Evolutionary conservation across 2,888 invertebrate genomes (phyloP).

Genomic region (Lingula anatina): DNA sequence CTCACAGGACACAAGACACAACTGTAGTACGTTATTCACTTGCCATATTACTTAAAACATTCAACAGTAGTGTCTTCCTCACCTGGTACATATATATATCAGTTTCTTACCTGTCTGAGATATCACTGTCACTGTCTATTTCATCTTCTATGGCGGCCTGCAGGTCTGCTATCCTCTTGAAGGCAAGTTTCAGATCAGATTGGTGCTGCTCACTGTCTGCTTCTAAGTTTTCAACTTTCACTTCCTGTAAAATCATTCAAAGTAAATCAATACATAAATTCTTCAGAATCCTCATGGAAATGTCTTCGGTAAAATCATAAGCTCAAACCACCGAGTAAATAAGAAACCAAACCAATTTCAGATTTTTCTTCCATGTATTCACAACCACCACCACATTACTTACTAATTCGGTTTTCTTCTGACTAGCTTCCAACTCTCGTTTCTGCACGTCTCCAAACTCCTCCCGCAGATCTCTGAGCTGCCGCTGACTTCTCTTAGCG

Average conservation of each 20-base stretch:
- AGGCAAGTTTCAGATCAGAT: constrained; percentile 75
- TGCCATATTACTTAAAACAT: too few relatives aligned
- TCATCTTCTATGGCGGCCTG: constrained; percentile 82
- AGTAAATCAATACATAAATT: too few relatives aligned
- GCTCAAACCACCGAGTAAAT: too few relatives aligned
- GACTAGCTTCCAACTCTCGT: constrained; percentile 69
- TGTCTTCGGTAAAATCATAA: too few relatives aligned
- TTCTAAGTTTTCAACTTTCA: constrained; percentile 49
- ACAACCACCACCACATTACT: too few relatives aligned
- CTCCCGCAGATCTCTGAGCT: constrained; percentile 66
- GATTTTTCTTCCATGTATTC: too few relatives aligned
- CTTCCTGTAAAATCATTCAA: constrained; percentile 49
- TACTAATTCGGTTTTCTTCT: constrained; percentile 70
- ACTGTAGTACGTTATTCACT: too few relatives aligned
- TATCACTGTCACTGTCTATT: constrained; percentile 33
- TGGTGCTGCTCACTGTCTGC: constrained; percentile 51
- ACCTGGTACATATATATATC: too few relatives aligned
- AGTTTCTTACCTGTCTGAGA: constrained; percentile 25
- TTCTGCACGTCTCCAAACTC: constrained; percentile 68
- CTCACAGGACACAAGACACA: too few relatives aligned
- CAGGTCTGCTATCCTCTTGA: constrained; percentile 83
- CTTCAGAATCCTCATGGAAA: too few relatives aligned
- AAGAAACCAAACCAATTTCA: too few relatives aligned
- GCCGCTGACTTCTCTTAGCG: constrained; percentile 71
- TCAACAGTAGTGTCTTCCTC: constrained; percentile 14